phyloP scores from a whole-genome alignment of 2,888 invertebrate genomes.

The Biston stratarius region DNA sequence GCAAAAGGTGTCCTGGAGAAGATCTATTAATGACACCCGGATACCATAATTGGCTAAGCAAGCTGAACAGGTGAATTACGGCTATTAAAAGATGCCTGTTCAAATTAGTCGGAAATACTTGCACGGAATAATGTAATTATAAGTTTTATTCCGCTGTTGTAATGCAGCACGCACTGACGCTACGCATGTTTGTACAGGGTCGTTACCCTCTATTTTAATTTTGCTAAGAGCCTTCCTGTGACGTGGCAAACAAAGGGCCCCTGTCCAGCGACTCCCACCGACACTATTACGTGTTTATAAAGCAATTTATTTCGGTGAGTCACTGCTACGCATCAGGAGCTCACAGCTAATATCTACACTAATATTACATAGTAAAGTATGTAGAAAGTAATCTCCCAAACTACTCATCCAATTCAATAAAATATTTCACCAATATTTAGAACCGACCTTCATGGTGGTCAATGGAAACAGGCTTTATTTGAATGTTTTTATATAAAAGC shows the following conservation, averaged over 20 bases:
- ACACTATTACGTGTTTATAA: constrained; percentile 69
- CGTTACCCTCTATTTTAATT: constrained; percentile 78
- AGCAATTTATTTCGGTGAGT: constrained; percentile 78
- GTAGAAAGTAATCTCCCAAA: no score
- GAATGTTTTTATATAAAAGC: no score
- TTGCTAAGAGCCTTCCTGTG: constrained; percentile 81
- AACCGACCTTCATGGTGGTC: no score
- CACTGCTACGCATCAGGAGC: constrained; percentile 68
- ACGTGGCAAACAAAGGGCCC: constrained; percentile 81
- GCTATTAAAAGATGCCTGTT: constrained; percentile 59
- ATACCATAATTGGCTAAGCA: constrained; percentile 69
- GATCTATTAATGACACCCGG: constrained; percentile 70
- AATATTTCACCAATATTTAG: no score
- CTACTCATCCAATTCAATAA: no score
- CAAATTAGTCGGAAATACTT: constrained; percentile 47
- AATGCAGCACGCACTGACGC: constrained; percentile 44
- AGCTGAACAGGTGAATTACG: constrained; percentile 73
- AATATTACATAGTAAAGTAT: no score
- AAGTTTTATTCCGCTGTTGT: constrained; percentile 36
- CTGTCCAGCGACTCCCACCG: constrained; percentile 76
- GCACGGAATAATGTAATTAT: constrained; percentile 41
- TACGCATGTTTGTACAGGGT: constrained; percentile 59
- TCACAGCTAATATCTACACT: constrained; percentile 50
- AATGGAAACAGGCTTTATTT: no score
- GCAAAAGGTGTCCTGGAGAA: constrained; percentile 68